Percentiles rank a stretch among this genome's conserved stretches.
These are phyloP conservation scores for Pedicia rivosa DNA, from an alignment of 2,888 invertebrate species.

Conservation along the genomic window DNA sequence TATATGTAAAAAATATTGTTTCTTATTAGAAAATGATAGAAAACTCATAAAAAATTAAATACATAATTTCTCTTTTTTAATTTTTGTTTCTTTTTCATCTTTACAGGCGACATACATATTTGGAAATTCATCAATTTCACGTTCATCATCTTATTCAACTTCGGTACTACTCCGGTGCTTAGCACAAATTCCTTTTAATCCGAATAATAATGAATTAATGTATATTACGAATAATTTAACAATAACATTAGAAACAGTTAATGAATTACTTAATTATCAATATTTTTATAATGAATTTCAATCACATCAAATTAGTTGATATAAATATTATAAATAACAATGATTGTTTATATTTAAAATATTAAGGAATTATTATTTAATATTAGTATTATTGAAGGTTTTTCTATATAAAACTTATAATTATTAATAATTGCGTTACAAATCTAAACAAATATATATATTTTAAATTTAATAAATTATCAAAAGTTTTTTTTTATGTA, in stretches of 20 bases:
- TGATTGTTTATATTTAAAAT: no score
- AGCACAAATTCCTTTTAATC: slow-evolving; percentile 5
- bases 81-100: not conserved
- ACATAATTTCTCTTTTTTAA: not conserved
- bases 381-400: not conserved
- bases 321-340: not conserved
- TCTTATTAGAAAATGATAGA: not conserved
- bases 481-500: slow-evolving; percentile 1
- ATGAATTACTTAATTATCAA: slow-evolving; percentile 1
- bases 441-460: not conserved
- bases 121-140: slow-evolving; percentile 5
- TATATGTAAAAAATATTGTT: not conserved
- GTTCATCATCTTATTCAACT: slow-evolving; percentile 3
- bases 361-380: no score
- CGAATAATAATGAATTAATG: slow-evolving; percentile 3
- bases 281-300: slow-evolving; percentile 5
- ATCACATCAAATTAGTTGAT: not conserved
- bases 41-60: not conserved
- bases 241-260: not conserved
- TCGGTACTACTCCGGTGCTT: slow-evolving; percentile 3
- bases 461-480: not conserved
- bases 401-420: not conserved
- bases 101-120: slow-evolving; percentile 4
- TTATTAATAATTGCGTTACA: not conserved
- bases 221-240: slow-evolving; percentile 1